A percentile compares a stretch with the other conserved stretches of the same genome.
Evolutionary conservation across 92 coral and sea anemone genomes (phyloP).

Genomic region (Siderastrea siderea): DNA sequence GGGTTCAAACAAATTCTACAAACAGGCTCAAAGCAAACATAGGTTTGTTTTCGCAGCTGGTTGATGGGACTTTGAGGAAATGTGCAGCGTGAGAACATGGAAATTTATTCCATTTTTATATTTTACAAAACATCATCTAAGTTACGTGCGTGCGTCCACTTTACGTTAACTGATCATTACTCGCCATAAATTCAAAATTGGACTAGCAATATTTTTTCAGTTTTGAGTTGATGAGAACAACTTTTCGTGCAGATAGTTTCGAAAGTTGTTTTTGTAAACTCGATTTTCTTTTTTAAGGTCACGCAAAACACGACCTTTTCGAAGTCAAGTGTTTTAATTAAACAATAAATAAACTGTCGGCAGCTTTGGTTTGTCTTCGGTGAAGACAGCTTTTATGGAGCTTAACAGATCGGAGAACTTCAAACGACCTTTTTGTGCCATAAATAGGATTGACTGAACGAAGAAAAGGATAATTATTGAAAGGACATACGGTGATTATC

Average conservation of each 20-base stretch:
- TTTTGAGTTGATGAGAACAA: slow-evolving; percentile 37
- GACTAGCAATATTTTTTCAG: not conserved
- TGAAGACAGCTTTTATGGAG: slow-evolving; percentile 49
- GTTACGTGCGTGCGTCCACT: not conserved
- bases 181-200: not conserved
- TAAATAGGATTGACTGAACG: slow-evolving; percentile 39
- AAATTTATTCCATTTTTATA: not conserved
- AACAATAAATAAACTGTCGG: slow-evolving; percentile 67
- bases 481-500: slow-evolving; percentile 17
- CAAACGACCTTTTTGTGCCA: slow-evolving; percentile 40
- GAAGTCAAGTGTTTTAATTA: slow-evolving; percentile 56
- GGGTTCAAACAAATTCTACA: not conserved
- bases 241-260: slow-evolving; percentile 38
- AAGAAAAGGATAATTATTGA: slow-evolving; percentile 13
- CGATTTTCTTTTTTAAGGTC: slow-evolving; percentile 41
- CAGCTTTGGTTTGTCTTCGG: slow-evolving; percentile 49
- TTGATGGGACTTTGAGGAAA: not conserved
- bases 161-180: not conserved
- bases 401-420: slow-evolving; percentile 58
- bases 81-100: slow-evolving; percentile 13
- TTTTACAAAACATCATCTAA: not conserved
- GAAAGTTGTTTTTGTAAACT: slow-evolving; percentile 47
- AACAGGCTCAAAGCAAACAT: slow-evolving; percentile 5
- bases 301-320: slow-evolving; percentile 53
- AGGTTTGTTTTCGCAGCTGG: slow-evolving; percentile 32